phyloP scores from a whole-genome alignment of 2,113 vertebrate species.

The Gymnogyps californianus region DNA sequence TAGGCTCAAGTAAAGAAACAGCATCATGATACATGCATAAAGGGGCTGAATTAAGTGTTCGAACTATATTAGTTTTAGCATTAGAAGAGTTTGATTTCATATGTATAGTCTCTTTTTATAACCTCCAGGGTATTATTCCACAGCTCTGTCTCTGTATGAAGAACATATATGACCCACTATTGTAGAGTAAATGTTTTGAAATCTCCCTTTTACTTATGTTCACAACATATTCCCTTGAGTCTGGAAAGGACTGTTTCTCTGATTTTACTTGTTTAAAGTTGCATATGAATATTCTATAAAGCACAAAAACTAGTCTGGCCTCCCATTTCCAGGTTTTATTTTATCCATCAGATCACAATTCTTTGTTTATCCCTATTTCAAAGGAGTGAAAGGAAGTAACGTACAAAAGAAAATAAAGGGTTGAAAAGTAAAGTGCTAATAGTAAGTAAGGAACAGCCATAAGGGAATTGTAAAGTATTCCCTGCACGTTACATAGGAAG shows the following conservation, averaged over 20 bases:
- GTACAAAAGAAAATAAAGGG: not conserved
- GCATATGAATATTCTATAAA: not conserved
- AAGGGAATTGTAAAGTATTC: not conserved
- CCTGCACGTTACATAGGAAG: not conserved
- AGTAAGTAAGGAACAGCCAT: not conserved
- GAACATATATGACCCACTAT: not conserved
- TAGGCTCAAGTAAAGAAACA: not conserved
- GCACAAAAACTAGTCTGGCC: not conserved
- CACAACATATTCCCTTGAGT: not conserved
- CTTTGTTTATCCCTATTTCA: not conserved
- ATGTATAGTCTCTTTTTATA: not conserved
- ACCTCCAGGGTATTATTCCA: not conserved
- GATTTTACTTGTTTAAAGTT: not conserved
- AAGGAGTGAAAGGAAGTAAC: not conserved
- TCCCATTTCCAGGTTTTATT: not conserved
- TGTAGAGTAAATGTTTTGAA: not conserved
- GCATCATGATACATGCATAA: not conserved
- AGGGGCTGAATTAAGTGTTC: not conserved
- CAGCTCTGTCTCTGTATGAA: not conserved
- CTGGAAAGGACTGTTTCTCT: not conserved
- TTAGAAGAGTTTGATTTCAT: not conserved
- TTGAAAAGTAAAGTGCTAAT: not conserved
- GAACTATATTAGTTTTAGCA: not conserved
- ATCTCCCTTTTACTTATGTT: not conserved
- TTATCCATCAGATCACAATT: not conserved